Conservation (phyloP, 2,113 vertebrate genomes). For the Prionailurus viverrinus region DNA sequence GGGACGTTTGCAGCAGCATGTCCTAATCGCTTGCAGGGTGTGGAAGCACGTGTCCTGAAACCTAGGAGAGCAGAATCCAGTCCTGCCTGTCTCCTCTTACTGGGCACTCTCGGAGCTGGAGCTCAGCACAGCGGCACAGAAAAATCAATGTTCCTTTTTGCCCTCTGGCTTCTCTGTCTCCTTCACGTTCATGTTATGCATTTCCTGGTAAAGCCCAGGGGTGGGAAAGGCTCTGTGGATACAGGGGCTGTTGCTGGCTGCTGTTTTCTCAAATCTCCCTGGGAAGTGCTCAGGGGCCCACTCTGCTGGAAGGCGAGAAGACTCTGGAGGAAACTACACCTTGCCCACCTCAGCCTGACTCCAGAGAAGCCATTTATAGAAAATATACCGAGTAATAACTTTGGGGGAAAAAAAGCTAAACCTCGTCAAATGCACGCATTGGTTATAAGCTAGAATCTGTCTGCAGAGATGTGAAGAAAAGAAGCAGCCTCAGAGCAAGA, state of each 20-base stretch:
- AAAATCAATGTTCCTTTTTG: not conserved
- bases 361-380: too few species aligned
- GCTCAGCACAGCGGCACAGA: not conserved
- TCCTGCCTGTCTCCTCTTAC: not conserved
- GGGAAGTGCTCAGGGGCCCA: not conserved
- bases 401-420: not conserved
- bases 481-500: too few species aligned
- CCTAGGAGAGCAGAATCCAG: not conserved
- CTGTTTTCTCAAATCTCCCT: not conserved
- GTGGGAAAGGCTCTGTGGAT: accelerated
- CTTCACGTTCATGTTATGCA: not conserved
- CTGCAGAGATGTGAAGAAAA: not conserved
- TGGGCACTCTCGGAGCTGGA: not conserved
- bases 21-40: not conserved
- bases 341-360: too few species aligned
- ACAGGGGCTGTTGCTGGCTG: not conserved
- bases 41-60: too few species aligned
- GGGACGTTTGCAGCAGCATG: not conserved
- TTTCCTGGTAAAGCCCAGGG: not conserved
- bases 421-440: too few species aligned
- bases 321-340: not conserved
- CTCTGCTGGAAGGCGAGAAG: not conserved
- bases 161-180: not conserved
- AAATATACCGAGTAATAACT: not conserved
- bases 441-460: not conserved